Base-by-base conservation (phyloP, 2,888 invertebrate species). In the Cephus rjabovi region DNA sequence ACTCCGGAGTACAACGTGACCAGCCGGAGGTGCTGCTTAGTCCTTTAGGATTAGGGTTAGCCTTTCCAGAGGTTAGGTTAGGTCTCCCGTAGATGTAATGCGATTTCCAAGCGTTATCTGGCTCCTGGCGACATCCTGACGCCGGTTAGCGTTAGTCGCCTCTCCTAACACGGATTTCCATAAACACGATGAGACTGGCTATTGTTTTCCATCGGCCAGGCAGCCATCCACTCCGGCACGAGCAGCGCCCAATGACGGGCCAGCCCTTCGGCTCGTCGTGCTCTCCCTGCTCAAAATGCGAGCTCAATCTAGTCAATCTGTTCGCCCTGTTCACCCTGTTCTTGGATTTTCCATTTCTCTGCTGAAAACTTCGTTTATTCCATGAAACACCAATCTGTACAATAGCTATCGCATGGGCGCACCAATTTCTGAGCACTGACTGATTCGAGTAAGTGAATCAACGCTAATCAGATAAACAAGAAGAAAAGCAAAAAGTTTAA, bases 51-150 rank as follows among this genome's bases (percentile, higher is more conserved):
- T 33, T 71, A 33, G 71, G 12, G 71, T 71, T 71, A 71, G 70
- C 30, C 4, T 70, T 70, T 30, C 12, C 12, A 12, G 12, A 33
- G 71, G 71, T 71, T 71, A 71, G 71, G 71, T 30, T 71, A 71
- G 71, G 71, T 33, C 31, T 15, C 12, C 71, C 71, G 15, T 71
- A 71, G 71, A 71, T 85, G 88, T 91, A 90, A 91, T 91, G 86
- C 90, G 90, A 91, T 91, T 91, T 91, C 90, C 90, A 89, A 89
- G 89, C 89, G 89, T 90, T 90, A 90, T 90, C 90, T 87, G 83
- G 85, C 82, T 83, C 87, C 86, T 88, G 85, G 86, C 87, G 86
- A 85, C 81, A 79, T 82, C 31, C 71, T 69, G 40, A 34, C 71
- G 56, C 68, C 71, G 78, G 75, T 77, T 71, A 71, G 56, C 79